Base-by-base conservation (phyloP, 2,888 invertebrate genomes). In the Tinea trinotella region DNA sequence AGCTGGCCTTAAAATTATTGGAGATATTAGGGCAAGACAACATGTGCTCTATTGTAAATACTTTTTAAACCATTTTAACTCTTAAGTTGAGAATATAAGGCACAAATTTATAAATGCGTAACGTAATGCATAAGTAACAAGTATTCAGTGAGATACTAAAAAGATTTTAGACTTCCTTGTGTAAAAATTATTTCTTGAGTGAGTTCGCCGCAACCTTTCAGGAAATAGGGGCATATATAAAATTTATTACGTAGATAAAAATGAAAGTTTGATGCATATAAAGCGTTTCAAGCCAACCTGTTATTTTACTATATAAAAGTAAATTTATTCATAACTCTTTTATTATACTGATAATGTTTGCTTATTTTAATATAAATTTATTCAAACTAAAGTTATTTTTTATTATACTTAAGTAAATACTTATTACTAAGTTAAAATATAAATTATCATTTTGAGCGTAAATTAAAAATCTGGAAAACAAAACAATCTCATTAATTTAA, bases 1-100 rank as follows among this genome's bases (percentile, higher is more conserved):
- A 50, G 50, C 15, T 50, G 50, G 22, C n/a, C 50, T 50, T 50
- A 50, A 50, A 50, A 50, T 50, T 50, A 50, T 50, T 19, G 46
- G 46, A 19, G 19, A 46, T 46, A 46, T 46, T 46, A 46, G 46
- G 46, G 15, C 7, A 19, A 46, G 19, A 19, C 46, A 46, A 19
- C 46, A 46, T 46, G 17, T 46, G 46, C 18, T 46, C 18, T 46
- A 19, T 40, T 40, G 13, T 40, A 15, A 40, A 12, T 15, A 15
- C 13, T 40, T 7, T 30, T 12, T 13, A 12, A 12, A 40, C 10
- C 6, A 40, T 12, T 40, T 15, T 15, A 13, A 15, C 40, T 30
- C n/a, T 40, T 40, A 40, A 40, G 13, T 3, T 5, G 13, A 40
- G 7, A 13, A 13, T 2, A 1, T 40, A 40, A 40, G 15, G 40